Evolutionary conservation across 2,797 vertebrate species (phyloP), one percentile per base, ranked within the genome.

Genomic region (Nannoperca obscura): DNA sequence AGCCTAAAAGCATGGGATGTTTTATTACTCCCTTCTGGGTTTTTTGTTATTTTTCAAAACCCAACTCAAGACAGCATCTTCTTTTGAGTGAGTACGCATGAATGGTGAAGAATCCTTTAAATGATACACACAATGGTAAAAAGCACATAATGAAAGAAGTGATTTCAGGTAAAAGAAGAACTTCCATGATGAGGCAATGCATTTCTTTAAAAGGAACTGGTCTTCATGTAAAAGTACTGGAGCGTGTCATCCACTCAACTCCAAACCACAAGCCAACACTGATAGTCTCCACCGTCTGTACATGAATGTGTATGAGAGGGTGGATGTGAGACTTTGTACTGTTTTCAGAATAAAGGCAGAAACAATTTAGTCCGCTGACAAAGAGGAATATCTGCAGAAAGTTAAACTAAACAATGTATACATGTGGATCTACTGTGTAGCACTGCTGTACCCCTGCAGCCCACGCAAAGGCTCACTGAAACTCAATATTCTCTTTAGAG

Each of bases 1-100:
- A 77, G 64, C 38, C 68, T 82, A 77, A 88, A 85, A 80, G 62
- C 83, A 80, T 7, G 49, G 9, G 14, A 64, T 66, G 71, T 71
- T 85, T 88, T 85, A 86, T 86, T 69, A 59, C 49, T 55, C 55
- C 30, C 5, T 19, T 12, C n/a, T 27, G 17, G 42, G 4, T 34
- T 22, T 58, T 6, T 22, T 30, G 5, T 5, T 46, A 2, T 49
- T 11, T 32, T 30, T 68, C 22, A 14, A 69, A 60, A 52, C 19
- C 10, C 54, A 80, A 71, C 52, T 75, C 4, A 2, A 63, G 40
- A 78, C 3, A 15, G 71, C 44, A 4, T 66, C 40, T 44, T 83
- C 19, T 64, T 70, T 63, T 78, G 62, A 85, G 47, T 20, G 15
- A 72, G 22, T 49, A 42, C 15, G 27, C 10, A 50, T 44, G 24